Percentiles rank a stretch among this genome's conserved stretches.
Conservation (phyloP, 2,113 vertebrate genomes). For the Grallaria varia region DNA sequence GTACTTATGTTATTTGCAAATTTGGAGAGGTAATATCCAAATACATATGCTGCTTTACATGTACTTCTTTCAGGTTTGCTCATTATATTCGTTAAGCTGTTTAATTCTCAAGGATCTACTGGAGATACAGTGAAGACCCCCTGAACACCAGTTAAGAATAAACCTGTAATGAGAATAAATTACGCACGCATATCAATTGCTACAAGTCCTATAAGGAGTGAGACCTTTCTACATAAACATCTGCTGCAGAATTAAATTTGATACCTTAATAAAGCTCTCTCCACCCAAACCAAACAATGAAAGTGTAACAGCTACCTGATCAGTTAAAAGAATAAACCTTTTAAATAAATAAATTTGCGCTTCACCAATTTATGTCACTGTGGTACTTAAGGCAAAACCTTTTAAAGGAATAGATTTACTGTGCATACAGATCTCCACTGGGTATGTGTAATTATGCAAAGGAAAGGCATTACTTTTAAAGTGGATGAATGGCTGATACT, state of each 20-base stretch:
- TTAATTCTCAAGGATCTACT: conserved; percentile 58
- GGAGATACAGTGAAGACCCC: neutral
- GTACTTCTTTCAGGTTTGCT: conserved; percentile 6
- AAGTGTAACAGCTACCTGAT: conserved; percentile 62
- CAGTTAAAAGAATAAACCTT: conserved; percentile 78
- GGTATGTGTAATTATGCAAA: conserved; percentile 75
- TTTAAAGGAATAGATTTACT: conserved; percentile 79
- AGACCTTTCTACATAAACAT: conserved; percentile 65
- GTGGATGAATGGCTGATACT: conserved; percentile 76
- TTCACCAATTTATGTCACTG: conserved; percentile 75
- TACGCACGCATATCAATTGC: conserved; percentile 57
- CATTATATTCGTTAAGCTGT: conserved; percentile 31
- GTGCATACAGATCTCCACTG: conserved; percentile 69
- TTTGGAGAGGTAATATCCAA: neutral
- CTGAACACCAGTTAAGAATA: conserved; percentile 67
- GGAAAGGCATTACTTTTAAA: conserved; percentile 78
- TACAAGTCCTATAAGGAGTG: conserved; percentile 33
- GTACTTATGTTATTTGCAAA: neutral
- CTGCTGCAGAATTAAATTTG: conserved; percentile 68
- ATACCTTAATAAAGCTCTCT: conserved; percentile 56
- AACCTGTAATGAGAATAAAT: conserved; percentile 71
- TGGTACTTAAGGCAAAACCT: conserved; percentile 76
- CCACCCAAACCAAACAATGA: conserved; percentile 66
- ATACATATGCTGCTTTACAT: neutral
- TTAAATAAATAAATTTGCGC: conserved; percentile 79